phyloP scores from a whole-genome alignment of 2,888 invertebrate species.

The Leptinotarsa juncta region DNA sequence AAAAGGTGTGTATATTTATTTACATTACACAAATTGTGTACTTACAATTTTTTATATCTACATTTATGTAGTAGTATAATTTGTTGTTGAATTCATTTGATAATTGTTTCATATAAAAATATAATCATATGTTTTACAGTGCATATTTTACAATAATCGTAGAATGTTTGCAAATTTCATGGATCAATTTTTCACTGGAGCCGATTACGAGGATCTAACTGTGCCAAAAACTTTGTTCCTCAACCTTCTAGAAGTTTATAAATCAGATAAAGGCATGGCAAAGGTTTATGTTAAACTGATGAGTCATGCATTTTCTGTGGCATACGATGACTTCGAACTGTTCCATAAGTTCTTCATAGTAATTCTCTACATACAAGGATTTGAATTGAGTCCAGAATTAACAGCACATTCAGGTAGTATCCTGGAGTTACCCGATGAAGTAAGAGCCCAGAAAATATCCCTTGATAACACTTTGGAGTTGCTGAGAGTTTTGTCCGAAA shows the following conservation, averaged over 20 bases:
- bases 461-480: slow-evolving; percentile 50
- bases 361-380: slow-evolving; percentile 54
- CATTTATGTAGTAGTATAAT: background rate
- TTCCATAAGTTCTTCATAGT: slow-evolving; percentile 55
- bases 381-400: slow-evolving; percentile 52
- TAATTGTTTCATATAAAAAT: background rate
- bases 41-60: background rate
- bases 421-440: slow-evolving; percentile 23
- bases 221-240: slow-evolving; percentile 51
- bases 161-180: slow-evolving; percentile 48
- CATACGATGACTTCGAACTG: slow-evolving; percentile 48
- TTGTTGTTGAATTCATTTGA: background rate
- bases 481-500: slow-evolving; percentile 46
- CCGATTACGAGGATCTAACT: slow-evolving; percentile 37
- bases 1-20: slow-evolving; percentile 49
- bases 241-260: slow-evolving; percentile 42
- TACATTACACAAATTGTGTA: background rate
- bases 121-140: slow-evolving; percentile 50
- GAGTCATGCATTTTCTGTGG: slow-evolving; percentile 53
- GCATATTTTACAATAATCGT: slow-evolving; percentile 51
- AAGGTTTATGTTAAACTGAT: slow-evolving; percentile 53
- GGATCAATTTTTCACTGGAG: slow-evolving; percentile 46
- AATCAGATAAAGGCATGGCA: slow-evolving; percentile 34
- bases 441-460: slow-evolving; percentile 42
- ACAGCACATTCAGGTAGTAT: slow-evolving; percentile 31